Percentiles rank a stretch among this genome's conserved stretches.
These are phyloP conservation scores for Scopus umbretta DNA, from an alignment of 2,113 vertebrate species.

Conservation along the genomic window DNA sequence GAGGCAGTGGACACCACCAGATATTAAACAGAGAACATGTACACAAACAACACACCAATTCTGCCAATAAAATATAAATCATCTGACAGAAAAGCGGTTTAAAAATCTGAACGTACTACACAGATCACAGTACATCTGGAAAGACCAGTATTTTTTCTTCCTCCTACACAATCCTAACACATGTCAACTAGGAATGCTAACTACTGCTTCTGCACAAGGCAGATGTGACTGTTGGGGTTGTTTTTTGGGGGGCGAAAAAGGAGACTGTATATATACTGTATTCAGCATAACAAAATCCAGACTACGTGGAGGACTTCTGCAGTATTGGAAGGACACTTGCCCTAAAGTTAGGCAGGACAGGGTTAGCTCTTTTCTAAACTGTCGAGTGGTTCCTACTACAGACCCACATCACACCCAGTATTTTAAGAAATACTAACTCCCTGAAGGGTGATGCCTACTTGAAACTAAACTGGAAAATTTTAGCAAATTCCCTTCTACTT, in stretches of 20 bases:
- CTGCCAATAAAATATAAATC: neutral
- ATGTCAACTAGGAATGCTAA: neutral
- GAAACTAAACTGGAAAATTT: neutral
- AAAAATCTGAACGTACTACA: neutral
- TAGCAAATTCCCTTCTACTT: neutral
- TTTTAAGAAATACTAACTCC: neutral
- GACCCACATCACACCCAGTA: neutral
- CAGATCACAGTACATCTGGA: neutral
- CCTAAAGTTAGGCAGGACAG: neutral
- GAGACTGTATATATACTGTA: too few relatives aligned
- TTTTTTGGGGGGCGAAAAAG: fast-evolving
- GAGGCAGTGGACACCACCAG: neutral
- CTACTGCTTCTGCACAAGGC: neutral
- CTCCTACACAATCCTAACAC: neutral
- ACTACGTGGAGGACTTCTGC: neutral
- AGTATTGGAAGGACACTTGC: neutral
- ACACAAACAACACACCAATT: neutral
- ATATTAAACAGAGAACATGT: neutral
- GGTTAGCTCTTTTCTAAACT: neutral
- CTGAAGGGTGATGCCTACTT: neutral
- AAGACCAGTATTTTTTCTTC: neutral
- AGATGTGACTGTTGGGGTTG: neutral
- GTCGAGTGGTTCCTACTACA: neutral
- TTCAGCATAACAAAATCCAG: neutral
- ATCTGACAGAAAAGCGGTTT: neutral